Base-by-base conservation (phyloP, 2,113 vertebrate species). In the Cryptotis parvus region DNA sequence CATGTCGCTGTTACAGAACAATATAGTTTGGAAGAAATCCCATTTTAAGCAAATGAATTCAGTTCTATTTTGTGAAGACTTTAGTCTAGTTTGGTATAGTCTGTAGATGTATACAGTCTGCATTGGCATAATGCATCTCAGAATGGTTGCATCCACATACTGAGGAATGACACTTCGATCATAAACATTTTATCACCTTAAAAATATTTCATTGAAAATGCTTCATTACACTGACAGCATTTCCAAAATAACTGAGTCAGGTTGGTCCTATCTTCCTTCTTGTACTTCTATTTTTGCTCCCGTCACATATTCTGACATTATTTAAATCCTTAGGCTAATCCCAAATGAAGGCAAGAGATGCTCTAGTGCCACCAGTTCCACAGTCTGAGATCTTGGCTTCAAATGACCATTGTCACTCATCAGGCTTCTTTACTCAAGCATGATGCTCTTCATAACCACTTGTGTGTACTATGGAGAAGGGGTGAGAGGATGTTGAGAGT, bases 61-160 rank as follows among this genome's bases (percentile, higher is more conserved):
- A 49, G 41, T 79, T 91, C 22, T 49, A n/a, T 68, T 74, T 90
- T 74, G 79, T 68, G 31, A 80, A 80, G 35, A 74, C 43, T 43
- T 84, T 52, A 70, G 45, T 61, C 33, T 77, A 24, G n/a, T n/a
- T n/a, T n/a, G n/a, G n/a, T n/a, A n/a, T n/a, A n/a, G n/a, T n/a
- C n/a, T n/a, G n/a, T n/a, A n/a, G n/a, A n/a, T n/a, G n/a, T n/a
- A n/a, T n/a, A n/a, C n/a, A n/a, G n/a, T n/a, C n/a, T n/a, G 27
- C 27, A 14, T 35, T 2, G 72, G 41, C 24, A 18, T 58, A 18
- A 10, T 29, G 3, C 81, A 6, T 82, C 49, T 72, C 65, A 68
- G 61, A 77, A 41, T 55, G 31, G 45, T 66, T 63, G 49, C 14
- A 29, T 82, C 6, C 68, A 41, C 35, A n/a, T 66, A 35, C 14